phyloP scores from a whole-genome alignment of 2,113 vertebrate species.

The Chionodraco myersi region DNA sequence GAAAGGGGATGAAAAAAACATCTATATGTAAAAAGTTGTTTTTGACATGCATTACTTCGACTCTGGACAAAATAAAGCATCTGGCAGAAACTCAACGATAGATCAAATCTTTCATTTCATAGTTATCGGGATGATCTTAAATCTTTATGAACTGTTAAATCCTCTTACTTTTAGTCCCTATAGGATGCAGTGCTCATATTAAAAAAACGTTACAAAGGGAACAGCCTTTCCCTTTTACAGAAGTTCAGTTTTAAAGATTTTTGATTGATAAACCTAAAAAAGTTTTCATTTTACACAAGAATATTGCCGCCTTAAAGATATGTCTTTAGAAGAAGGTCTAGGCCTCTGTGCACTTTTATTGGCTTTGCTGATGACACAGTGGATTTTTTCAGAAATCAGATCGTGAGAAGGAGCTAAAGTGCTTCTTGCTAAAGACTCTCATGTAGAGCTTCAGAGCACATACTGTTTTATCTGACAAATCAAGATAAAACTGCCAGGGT shows the following conservation, averaged over 20 bases:
- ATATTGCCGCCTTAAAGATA: slow-evolving; percentile 35
- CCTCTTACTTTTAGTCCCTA: neutral
- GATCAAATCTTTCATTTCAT: slow-evolving; percentile 11
- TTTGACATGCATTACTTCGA: no score
- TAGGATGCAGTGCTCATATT: slow-evolving; percentile 2
- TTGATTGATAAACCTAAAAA: slow-evolving; percentile 46
- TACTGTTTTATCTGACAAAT: slow-evolving; percentile 90
- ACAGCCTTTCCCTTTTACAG: slow-evolving; percentile 10
- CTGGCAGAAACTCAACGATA: neutral
- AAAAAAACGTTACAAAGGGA: slow-evolving; percentile 18
- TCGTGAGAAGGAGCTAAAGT: slow-evolving; percentile 86
- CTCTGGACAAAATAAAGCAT: slow-evolving; percentile 2
- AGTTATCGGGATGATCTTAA: neutral
- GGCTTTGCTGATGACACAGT: slow-evolving; percentile 90
- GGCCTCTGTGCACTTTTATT: slow-evolving; percentile 87
- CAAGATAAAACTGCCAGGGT: slow-evolving; percentile 90
- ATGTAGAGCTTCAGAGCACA: slow-evolving; percentile 84
- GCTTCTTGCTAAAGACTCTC: slow-evolving; percentile 85
- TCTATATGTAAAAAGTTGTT: neutral
- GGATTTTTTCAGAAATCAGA: slow-evolving; percentile 87
- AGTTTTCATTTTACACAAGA: slow-evolving; percentile 34
- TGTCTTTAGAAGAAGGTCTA: slow-evolving; percentile 72
- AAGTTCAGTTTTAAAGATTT: slow-evolving; percentile 15
- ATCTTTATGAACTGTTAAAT: slow-evolving; percentile 12
- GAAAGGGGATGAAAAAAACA: neutral